These are phyloP conservation scores for Thymallus thymallus DNA, from an alignment of 2,113 vertebrate species.

Conservation along the genomic window DNA sequence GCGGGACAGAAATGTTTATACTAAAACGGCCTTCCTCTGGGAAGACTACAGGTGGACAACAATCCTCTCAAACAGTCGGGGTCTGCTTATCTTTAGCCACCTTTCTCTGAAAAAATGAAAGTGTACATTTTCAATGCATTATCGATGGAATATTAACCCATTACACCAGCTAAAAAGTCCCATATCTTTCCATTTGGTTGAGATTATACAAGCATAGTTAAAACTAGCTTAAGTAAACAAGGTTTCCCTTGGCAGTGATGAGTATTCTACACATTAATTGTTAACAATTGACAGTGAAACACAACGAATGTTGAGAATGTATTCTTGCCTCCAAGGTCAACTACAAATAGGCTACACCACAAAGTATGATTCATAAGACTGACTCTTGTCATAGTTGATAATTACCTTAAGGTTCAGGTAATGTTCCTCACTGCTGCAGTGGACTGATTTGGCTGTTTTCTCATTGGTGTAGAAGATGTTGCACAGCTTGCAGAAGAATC, in stretches of 20 bases:
- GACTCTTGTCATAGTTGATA: neutral
- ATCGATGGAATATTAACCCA: neutral
- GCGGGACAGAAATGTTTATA: neutral
- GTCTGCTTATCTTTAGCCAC: neutral
- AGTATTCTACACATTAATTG: no score
- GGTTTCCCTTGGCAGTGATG: no score
- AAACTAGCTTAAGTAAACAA: neutral
- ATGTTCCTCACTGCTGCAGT: slow-evolving; percentile 87
- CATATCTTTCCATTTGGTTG: neutral
- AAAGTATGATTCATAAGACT: no score
- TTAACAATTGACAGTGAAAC: neutral
- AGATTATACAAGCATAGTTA: neutral
- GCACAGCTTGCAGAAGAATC: slow-evolving; percentile 90
- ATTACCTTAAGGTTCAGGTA: slow-evolving; percentile 87
- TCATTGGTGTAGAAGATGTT: slow-evolving; percentile 88
- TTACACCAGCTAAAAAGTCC: neutral
- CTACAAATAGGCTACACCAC: no score
- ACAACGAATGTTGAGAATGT: neutral
- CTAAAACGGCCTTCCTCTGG: neutral
- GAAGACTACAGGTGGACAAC: neutral
- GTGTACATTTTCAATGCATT: neutral
- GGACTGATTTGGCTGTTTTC: slow-evolving; percentile 84
- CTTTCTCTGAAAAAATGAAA: neutral
- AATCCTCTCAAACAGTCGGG: neutral
- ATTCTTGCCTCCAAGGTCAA: neutral